Conservation (phyloP, 2,797 vertebrate genomes). For the Chelidonichthys spinosus region DNA sequence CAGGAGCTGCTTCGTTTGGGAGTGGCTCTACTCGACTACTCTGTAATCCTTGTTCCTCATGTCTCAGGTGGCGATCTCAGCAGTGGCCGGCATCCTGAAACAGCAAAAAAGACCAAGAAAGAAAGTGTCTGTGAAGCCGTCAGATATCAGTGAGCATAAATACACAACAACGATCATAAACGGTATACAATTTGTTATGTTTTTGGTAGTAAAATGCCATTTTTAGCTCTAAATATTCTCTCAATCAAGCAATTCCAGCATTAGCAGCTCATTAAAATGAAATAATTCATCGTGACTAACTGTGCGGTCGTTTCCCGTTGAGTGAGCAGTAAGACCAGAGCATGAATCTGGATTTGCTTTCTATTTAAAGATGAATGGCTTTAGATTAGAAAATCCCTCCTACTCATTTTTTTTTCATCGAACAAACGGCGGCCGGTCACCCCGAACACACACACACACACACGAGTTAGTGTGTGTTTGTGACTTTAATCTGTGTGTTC, state of each 20-base stretch:
- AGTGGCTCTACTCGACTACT: not conserved
- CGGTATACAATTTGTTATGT: too few relatives aligned
- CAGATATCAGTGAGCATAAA: constrained; percentile 89
- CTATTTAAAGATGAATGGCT: constrained; percentile 19
- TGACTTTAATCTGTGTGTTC: constrained; percentile 17
- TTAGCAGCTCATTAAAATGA: not conserved
- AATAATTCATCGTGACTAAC: constrained; percentile 21
- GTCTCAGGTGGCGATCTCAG: constrained; percentile 91
- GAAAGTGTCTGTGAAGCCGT: constrained; percentile 90
- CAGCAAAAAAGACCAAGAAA: constrained; percentile 91
- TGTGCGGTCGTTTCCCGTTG: constrained; percentile 18
- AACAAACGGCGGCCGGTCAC: not conserved
- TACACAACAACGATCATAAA: not conserved
- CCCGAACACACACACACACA: not conserved
- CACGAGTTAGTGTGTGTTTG: not conserved
- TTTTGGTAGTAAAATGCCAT: not conserved
- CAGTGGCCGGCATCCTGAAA: constrained; percentile 93
- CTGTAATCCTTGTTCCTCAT: constrained; percentile 5
- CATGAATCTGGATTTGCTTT: constrained; percentile 28
- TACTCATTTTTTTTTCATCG: not conserved
- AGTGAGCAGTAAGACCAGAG: not conserved
- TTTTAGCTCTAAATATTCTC: not conserved
- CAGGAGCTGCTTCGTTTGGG: not conserved
- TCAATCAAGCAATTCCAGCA: not conserved
- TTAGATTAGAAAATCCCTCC: constrained; percentile 23